Base-by-base conservation (phyloP, 30 jellyfish, hydroid and myxozoan species). In the Turritopsis rubra region DNA sequence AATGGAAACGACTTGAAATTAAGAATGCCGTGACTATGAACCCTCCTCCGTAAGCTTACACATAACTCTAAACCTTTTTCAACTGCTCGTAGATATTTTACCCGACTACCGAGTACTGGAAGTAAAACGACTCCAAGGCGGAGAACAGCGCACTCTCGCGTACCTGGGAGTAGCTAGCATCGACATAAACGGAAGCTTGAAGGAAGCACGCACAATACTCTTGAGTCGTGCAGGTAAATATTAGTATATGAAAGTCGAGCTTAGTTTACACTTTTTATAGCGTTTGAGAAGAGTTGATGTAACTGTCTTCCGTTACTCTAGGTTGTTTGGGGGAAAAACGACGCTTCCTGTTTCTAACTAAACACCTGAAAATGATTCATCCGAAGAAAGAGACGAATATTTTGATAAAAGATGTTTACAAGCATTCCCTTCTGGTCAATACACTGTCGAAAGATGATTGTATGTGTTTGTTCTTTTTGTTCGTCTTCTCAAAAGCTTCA, bases 381-480 rank as follows among this genome's bases (percentile, higher is more conserved):
- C 77, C 77, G 77, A 68, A 27, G 77, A 68, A 27, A 68, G 77
- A 68, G 19, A 27, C 28, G 16, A 68, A 68, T 27, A 22, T 68
- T 8, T n/a, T 68, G 31, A 27, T 68, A 27, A 68, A 68, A 68
- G 77, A 68, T 68, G 77, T 68, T 68, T 68, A 68, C 19, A 23
- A 27, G 17, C 28, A 23, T 68, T 27, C 28, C 9, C 23, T 68
- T 27, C 28, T 23, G 30, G 8, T 68, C 22, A 68, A 68, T 9
- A 68, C 19, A 0, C 77, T 68, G 28, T 22, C 28, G 21, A 23
- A 68, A 27, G 30, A 68, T n/a, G 77, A 41, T 13, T 5, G 60
- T 41, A 41, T 5, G 60, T 41, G 60, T 41, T 41, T 13, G 5
- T 41, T 41, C 60, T 41, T 41, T 41, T n/a, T n/a, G n/a, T n/a